phyloP scores from a whole-genome alignment of 2,797 vertebrate genomes.

The Aphelocoma californica region DNA sequence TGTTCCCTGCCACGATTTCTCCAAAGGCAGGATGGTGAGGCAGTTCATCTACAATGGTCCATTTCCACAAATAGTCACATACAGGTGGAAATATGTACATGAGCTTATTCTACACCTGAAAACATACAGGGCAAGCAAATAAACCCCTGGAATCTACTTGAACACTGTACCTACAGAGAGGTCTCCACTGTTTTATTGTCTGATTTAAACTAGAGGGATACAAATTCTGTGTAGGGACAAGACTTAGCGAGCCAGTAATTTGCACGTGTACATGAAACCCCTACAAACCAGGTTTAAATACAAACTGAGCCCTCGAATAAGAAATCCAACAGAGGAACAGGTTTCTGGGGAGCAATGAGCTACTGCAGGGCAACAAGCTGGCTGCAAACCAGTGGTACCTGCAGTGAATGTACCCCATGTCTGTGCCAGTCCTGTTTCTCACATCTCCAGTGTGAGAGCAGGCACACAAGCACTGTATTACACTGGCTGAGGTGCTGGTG shows the following conservation, averaged over 20 bases:
- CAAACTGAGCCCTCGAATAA: neutral
- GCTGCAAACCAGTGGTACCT: neutral
- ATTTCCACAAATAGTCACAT: neutral
- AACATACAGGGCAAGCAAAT: neutral
- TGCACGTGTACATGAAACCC: neutral
- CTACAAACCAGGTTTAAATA: neutral
- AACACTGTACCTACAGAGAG: neutral
- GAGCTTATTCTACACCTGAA: neutral
- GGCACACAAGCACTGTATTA: neutral
- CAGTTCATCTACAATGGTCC: neutral
- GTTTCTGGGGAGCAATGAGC: neutral
- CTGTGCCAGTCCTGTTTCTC: neutral
- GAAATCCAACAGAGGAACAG: neutral
- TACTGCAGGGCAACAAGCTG: neutral
- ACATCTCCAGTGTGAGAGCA: neutral
- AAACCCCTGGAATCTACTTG: neutral
- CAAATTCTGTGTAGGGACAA: neutral
- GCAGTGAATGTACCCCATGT: fast-evolving
- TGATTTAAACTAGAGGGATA: neutral
- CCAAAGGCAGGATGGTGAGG: neutral
- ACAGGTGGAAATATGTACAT: neutral
- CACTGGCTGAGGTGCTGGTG: neutral
- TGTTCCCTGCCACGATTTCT: neutral
- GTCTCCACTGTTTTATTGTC: neutral
- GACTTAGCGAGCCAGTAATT: neutral